A percentile compares a stretch with the other conserved stretches of the same genome.
Evolutionary conservation across 2,113 vertebrate genomes (phyloP).

Genomic region (Tragelaphus buxtoni): DNA sequence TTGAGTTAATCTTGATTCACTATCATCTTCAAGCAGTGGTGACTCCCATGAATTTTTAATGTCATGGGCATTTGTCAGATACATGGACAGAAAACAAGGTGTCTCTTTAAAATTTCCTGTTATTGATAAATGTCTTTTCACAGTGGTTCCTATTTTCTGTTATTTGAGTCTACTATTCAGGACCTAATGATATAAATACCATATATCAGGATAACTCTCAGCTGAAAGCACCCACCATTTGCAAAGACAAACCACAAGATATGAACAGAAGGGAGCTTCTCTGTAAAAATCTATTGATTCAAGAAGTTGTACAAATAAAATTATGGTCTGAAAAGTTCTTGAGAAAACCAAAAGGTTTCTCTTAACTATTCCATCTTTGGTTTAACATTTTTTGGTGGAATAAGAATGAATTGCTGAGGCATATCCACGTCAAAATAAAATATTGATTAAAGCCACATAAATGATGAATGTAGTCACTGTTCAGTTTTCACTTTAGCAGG

Average conservation of each 20-base stretch:
- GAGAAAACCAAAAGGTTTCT: neutral
- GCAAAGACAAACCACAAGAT: neutral
- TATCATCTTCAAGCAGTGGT: neutral
- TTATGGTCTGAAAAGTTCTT: neutral
- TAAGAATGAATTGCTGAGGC: neutral
- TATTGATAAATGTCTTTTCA: neutral
- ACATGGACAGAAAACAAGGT: neutral
- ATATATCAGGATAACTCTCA: neutral
- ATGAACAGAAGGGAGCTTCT: neutral
- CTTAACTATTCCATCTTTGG: neutral
- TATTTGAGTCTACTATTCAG: neutral
- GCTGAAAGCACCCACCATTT: neutral
- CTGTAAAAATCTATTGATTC: neutral
- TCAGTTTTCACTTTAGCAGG: neutral
- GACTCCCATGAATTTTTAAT: neutral
- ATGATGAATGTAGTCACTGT: neutral
- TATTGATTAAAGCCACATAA: neutral
- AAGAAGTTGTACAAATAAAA: neutral
- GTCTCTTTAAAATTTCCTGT: conserved; percentile 1
- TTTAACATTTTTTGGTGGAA: neutral
- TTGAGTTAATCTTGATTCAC: neutral
- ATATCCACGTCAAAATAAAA: neutral
- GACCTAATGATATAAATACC: neutral
- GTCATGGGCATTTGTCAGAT: neutral
- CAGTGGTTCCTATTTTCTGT: neutral